phyloP scores from a whole-genome alignment of 2,888 invertebrate species.

The Sesia apiformis region DNA sequence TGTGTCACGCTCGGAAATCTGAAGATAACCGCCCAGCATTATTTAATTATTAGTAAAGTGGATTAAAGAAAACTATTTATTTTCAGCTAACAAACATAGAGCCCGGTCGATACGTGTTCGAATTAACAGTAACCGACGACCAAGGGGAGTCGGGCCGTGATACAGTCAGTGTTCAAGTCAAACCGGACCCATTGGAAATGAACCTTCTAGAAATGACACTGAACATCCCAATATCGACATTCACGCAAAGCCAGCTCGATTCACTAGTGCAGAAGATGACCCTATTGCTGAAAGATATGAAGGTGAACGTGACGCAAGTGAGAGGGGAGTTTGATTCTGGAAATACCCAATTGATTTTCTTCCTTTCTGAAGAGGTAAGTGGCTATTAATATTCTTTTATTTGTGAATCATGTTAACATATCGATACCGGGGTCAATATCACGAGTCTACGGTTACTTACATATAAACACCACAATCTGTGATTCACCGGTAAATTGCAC shows the following conservation, averaged over 20 bases:
- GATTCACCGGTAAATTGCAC: no score
- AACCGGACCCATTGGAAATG: slow-evolving; percentile 81
- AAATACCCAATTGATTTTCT: slow-evolving; percentile 80
- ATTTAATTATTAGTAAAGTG: no score
- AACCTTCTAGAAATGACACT: slow-evolving; percentile 88
- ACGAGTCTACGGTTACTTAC: no score
- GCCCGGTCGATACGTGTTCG: slow-evolving; percentile 91
- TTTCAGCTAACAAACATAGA: slow-evolving; percentile 85
- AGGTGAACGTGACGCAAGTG: slow-evolving; percentile 74
- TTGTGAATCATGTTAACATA: not conserved
- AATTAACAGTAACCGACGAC: slow-evolving; percentile 91
- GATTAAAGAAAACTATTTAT: not conserved
- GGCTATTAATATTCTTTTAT: not conserved
- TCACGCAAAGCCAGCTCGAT: slow-evolving; percentile 77
- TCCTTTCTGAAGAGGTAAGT: slow-evolving; percentile 74
- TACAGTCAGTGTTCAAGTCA: slow-evolving; percentile 85
- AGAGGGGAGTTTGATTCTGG: slow-evolving; percentile 76
- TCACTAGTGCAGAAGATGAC: slow-evolving; percentile 87
- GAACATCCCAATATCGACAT: slow-evolving; percentile 79
- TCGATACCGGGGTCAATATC: no score
- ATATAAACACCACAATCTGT: no score
- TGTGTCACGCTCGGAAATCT: no score
- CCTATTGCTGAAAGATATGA: slow-evolving; percentile 82
- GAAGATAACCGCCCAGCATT: no score
- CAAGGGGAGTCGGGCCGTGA: slow-evolving; percentile 90